Base-by-base conservation (phyloP, 64 coral and sea anemone genomes). In the Cladopsammia gracilis region DNA sequence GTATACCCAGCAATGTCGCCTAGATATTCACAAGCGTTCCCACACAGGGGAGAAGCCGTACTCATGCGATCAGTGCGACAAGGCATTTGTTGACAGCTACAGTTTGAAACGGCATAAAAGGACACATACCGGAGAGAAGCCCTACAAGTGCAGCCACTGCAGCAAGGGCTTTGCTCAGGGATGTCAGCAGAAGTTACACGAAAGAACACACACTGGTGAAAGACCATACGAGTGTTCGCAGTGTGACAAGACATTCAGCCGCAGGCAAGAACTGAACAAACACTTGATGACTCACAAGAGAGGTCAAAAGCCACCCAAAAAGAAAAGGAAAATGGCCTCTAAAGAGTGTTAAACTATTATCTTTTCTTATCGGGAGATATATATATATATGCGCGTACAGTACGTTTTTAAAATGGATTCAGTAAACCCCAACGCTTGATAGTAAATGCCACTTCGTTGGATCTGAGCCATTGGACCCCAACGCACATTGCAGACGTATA, bases 81-180 rank as follows among this genome's bases (percentile, higher is more conserved):
- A 76, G 10, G 73, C 73, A 3, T 76, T 76, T 76, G 19, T 76
- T 76, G 73, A 76, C 19, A 76, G 73, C 47, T 76, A 76, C 46
- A 76, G 48, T 50, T 15, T 52, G 6, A 76, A 76, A 18, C 47
- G 48, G 5, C 73, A 76, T 76, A 45, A 22, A 7, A 20, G 47
- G 19, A 76, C 73, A 50, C 73, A 76, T 43, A 76, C 48, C 6
- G 73, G 73, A 51, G 73, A 76, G 9, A 76, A 76, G 20, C 73
- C 73, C 16, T 51, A 76, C 73, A 76, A 76, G 20, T 76, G 73
- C 48, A 76, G 48, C 16, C 51, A 53, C 48, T 76, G 73, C 48
- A 52, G 48, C 9, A 76, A 76, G 43, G 52, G 73, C 47, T 76
- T 76, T 45, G 73, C 73, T 20, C 73, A 76, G 46, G 73, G 73